A percentile compares a stretch with the other conserved stretches of the same genome.
Evolutionary conservation across 2,113 vertebrate genomes (phyloP).

Genomic region (Dascyllus trimaculatus): DNA sequence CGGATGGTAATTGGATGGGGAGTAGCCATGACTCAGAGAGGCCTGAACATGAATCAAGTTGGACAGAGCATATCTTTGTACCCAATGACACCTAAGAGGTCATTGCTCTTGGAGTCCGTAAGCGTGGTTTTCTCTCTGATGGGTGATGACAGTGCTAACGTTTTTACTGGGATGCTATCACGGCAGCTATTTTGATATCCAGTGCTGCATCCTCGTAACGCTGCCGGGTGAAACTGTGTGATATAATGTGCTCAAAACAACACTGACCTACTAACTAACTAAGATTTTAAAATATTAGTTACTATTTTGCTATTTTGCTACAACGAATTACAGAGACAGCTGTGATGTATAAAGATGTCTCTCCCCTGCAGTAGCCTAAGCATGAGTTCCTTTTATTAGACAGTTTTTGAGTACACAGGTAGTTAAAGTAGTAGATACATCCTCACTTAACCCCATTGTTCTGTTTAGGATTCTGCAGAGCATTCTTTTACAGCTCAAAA

Average conservation of each 20-base stretch:
- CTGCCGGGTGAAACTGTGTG: background rate
- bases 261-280: background rate
- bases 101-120: constrained; percentile 39
- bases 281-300: background rate
- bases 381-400: background rate
- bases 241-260: background rate
- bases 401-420: background rate
- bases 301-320: background rate
- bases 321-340: background rate
- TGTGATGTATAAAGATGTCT: background rate
- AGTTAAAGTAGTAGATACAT: background rate
- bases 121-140: constrained; percentile 47
- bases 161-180: constrained; percentile 26
- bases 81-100: constrained; percentile 66
- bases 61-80: constrained; percentile 76
- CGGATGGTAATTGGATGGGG: constrained; percentile 83
- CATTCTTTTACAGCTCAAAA: background rate
- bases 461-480: background rate
- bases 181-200: constrained; percentile 32
- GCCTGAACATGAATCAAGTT: constrained; percentile 83
- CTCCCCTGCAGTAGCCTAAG: background rate
- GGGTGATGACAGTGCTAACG: constrained; percentile 21
- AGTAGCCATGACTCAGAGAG: constrained; percentile 81
- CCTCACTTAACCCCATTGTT: background rate
- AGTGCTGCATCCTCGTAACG: background rate